Base-by-base conservation (phyloP, 2,888 invertebrate genomes). In the Dorcus parallelipipedus region DNA sequence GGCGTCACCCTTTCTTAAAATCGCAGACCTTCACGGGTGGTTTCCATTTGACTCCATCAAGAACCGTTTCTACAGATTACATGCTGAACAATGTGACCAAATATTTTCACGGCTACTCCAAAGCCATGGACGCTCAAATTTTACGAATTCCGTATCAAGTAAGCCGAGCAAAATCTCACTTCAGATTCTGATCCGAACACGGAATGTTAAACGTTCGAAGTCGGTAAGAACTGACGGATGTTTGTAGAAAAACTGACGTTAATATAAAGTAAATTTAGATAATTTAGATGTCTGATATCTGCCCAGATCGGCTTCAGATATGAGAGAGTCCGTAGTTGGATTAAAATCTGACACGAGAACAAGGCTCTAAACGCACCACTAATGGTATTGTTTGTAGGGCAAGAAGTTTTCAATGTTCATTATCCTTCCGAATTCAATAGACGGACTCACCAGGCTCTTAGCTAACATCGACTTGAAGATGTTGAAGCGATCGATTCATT, bases 371-470 rank as follows among this genome's bases (percentile, higher is more conserved):
- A 47, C 17, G 2, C 33, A 49, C 26, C 10, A 49, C 9, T 49
- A 49, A 14, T 7, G 3, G 9, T 3, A 1, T 54, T 50, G 58
- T 64, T 75, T 76, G 49, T 73, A 90, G 90, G 90, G 90, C 1
- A 82, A 83, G 58, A 88, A 88, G 74, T 88, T 85, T 69, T 83
- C 90, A 0, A 87, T 91, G 87, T 88, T 87, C 69, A 78, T 92
- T 9, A 74, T 91, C 10, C 78, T 92, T 48, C 92, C 92, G 0
- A 84, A 86, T 61, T 80, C 85, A 0, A 73, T 83, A 59, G 83
- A 81, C 7, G 90, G 89, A 1, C 72, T 92, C 5, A 73, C 83
- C 2, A 77, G 82, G 0, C 76, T 92, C 3, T 70, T 88, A 17
- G 78, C 82, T 5, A 80, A 82, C 10, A 72, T 91, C 5, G 84